phyloP scores from a whole-genome alignment of 2,113 vertebrate genomes.

The Phycodurus eques region DNA sequence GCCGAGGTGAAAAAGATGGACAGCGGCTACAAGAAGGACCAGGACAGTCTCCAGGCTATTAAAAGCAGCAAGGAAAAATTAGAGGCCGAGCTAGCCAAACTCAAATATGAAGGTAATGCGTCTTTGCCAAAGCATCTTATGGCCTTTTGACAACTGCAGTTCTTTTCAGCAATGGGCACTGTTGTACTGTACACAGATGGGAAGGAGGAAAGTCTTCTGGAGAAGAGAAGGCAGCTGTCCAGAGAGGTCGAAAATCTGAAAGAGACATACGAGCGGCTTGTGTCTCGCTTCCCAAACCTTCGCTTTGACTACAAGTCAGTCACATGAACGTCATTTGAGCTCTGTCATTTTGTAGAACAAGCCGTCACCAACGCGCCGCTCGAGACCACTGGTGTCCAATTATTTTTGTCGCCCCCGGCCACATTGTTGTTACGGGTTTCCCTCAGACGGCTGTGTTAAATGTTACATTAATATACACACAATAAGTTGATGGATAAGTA shows the following conservation, averaged over 20 bases:
- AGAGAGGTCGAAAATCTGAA: conserved; percentile 73
- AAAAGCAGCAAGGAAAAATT: conserved; percentile 76
- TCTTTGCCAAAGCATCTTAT: background rate
- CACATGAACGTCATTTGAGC: background rate
- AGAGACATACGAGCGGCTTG: conserved; percentile 77
- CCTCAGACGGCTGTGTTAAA: too few relatives aligned
- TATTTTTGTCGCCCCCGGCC: too few relatives aligned
- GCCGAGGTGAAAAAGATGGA: conserved; percentile 90
- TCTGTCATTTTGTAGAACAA: too few relatives aligned
- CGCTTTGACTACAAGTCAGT: conserved; percentile 90
- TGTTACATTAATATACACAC: too few relatives aligned
- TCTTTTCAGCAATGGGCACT: background rate
- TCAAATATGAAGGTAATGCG: conserved; percentile 84
- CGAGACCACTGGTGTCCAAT: too few relatives aligned
- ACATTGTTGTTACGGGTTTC: too few relatives aligned
- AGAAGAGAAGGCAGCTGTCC: conserved; percentile 74
- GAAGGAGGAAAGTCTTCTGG: conserved; percentile 78
- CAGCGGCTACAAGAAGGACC: conserved; percentile 82
- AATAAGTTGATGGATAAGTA: too few relatives aligned
- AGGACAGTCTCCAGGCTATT: conserved; percentile 75
- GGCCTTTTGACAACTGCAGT: background rate
- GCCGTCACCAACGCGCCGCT: too few relatives aligned
- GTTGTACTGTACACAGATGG: conserved; percentile 68
- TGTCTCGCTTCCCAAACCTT: conserved; percentile 85
- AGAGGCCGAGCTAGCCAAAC: conserved; percentile 78